Evolutionary conservation across 2,797 vertebrate species (phyloP).

Genomic region (Ara ararauna): DNA sequence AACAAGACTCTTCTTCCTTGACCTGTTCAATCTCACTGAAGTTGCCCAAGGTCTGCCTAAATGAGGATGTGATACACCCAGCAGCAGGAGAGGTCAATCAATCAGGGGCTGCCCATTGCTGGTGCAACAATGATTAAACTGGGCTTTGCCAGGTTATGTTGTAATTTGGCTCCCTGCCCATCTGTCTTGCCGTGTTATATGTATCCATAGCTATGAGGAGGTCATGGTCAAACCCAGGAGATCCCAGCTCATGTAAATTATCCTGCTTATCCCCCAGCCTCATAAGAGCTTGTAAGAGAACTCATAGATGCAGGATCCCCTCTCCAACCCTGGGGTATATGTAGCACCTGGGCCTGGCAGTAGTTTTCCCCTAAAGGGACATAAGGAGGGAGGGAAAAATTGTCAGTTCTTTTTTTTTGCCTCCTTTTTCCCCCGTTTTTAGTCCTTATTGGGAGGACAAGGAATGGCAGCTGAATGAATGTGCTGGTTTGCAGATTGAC

Average conservation of each 20-base stretch:
- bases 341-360: not conserved
- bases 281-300: not conserved
- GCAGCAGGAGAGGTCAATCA: not conserved
- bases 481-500: not conserved
- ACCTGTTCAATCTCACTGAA: fast-evolving
- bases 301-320: not conserved
- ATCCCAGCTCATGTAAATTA: not conserved
- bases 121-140: not conserved
- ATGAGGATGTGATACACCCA: not conserved
- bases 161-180: not conserved
- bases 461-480: not conserved
- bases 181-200: not conserved
- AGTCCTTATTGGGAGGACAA: slow-evolving; percentile 7
- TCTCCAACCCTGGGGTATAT: fast-evolving
- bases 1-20: not conserved
- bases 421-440: not conserved
- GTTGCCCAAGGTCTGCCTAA: not conserved
- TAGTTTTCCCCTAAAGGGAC: not conserved
- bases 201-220: not conserved
- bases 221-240: not conserved
- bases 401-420: not conserved
- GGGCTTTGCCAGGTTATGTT: not conserved
- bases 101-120: not conserved
- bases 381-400: not conserved
- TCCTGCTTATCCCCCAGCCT: not conserved